Evolutionary conservation across 2,888 invertebrate species (phyloP), one percentile per base, ranked within the genome.

Genomic region (Xestoiulus laeticollis): DNA sequence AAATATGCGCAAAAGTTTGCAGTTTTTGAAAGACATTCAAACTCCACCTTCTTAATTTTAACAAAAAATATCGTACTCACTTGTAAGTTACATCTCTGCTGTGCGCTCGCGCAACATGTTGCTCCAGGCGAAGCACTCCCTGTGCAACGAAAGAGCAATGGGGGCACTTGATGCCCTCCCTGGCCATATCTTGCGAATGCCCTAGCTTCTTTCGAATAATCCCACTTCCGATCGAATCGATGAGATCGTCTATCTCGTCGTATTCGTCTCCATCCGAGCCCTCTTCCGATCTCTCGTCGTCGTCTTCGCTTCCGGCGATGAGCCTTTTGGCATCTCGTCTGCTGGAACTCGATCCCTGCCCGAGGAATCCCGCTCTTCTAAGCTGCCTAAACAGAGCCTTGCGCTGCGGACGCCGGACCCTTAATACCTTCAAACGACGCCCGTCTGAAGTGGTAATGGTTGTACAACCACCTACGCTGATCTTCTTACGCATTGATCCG

Each of bases 21-120:
- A n/a, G n/a, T n/a, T n/a, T n/a, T n/a, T n/a, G n/a, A n/a, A n/a
- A n/a, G n/a, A n/a, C n/a, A n/a, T n/a, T n/a, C n/a, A n/a, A n/a
- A n/a, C n/a, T n/a, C n/a, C n/a, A n/a, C n/a, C n/a, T n/a, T n/a
- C n/a, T n/a, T n/a, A n/a, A n/a, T n/a, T n/a, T n/a, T n/a, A n/a
- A n/a, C n/a, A n/a, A n/a, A n/a, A n/a, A n/a, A n/a, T 26, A 84
- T 26, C 84, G 26, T 8, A 85, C 85, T 85, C 33, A 87, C 90
- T 93, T 93, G 90, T 94, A 94, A 4, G 93, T 93, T 3, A 94
- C 93, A 91, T 94, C 94, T 90, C 93, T 93, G 22, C 93, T 93
- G 91, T 94, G 94, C 88, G 93, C 93, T 85, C 92, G 90, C 4
- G 94, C 93, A 87, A 94, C 91, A 91, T 94, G 94, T 89, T 93